Percentiles rank a stretch among this genome's conserved stretches.
These are phyloP conservation scores for Megalopta genalis DNA, from an alignment of 1,140 invertebrate species.

Conservation along the genomic window DNA sequence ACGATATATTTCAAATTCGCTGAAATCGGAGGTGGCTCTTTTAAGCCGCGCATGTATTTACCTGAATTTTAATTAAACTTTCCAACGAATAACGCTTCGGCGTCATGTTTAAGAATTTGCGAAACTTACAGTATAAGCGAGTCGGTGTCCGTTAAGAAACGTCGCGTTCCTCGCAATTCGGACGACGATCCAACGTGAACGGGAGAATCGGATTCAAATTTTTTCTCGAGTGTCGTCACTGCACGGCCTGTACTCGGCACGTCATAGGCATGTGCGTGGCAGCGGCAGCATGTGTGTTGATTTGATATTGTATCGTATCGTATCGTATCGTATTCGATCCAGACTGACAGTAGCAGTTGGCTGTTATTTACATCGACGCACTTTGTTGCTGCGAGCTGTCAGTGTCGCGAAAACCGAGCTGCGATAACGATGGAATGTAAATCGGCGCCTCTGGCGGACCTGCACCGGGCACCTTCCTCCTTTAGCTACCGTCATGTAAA, in stretches of 20 bases:
- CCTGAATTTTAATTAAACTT: too few species aligned
- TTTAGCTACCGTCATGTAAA: not conserved
- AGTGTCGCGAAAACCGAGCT: conserved; percentile 2
- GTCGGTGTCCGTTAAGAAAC: not conserved
- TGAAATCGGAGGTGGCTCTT: too few species aligned
- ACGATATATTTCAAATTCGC: too few species aligned
- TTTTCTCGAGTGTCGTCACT: not conserved
- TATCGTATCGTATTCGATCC: not conserved
- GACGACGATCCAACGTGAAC: not conserved
- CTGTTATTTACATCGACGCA: conserved; percentile 29
- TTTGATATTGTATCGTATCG: conserved; percentile 15
- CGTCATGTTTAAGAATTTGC: too few species aligned
- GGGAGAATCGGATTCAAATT: not conserved
- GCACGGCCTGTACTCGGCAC: not conserved
- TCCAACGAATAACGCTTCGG: too few species aligned
- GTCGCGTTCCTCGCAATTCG: not conserved
- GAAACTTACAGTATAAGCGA: too few species aligned
- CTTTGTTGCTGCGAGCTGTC: not conserved
- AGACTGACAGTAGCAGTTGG: conserved; percentile 21
- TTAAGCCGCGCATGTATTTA: too few species aligned
- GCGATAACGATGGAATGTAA: conserved; percentile 15
- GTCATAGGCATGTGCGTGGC: not conserved
- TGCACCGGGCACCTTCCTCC: not conserved
- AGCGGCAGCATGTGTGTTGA: too few species aligned
- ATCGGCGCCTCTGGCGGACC: not conserved